Percentiles rank a stretch among this genome's conserved stretches.
Evolutionary conservation across 1,140 invertebrate species (phyloP).

Genomic region (Bursaphelenchus mucronatus): DNA sequence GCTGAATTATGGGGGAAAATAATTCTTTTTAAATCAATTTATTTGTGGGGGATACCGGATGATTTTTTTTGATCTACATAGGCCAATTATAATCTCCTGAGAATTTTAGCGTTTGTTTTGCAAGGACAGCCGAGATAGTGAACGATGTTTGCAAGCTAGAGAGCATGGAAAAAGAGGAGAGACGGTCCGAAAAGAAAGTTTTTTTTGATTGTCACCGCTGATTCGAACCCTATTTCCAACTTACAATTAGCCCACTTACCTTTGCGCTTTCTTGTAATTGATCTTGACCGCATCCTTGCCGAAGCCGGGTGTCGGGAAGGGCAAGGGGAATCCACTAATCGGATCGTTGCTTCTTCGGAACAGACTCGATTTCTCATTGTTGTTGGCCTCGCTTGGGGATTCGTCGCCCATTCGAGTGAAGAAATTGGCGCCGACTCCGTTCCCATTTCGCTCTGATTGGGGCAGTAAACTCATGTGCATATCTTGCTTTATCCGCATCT

Average conservation of each 20-base stretch:
- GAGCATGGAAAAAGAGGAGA: not conserved
- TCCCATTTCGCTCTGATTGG: too few relatives aligned
- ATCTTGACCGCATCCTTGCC: conserved; percentile 1
- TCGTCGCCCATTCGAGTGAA: too few relatives aligned
- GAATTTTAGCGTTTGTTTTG: not conserved
- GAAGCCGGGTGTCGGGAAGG: not conserved
- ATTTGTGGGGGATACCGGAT: conserved; percentile 1
- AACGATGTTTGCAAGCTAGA: too few relatives aligned
- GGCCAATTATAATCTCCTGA: conserved; percentile 14
- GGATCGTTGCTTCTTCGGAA: too few relatives aligned
- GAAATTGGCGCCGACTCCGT: too few relatives aligned
- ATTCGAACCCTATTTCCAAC: not conserved
- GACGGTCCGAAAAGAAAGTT: not conserved
- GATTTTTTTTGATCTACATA: conserved; percentile 7
- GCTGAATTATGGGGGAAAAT: conserved; percentile 2
- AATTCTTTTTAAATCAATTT: conserved; percentile 11
- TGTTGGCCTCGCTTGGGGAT: too few relatives aligned
- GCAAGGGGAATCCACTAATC: too few relatives aligned
- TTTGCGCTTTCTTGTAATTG: conserved; percentile 8
- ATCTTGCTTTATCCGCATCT: too few relatives aligned
- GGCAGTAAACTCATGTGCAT: too few relatives aligned
- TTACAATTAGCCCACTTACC: not conserved
- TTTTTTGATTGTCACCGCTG: not conserved
- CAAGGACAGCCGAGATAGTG: not conserved
- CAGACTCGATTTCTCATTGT: too few relatives aligned